Evolutionary conservation across 2,113 vertebrate species (phyloP), one percentile per base, ranked within the genome.

Genomic region (Phyllopteryx taeniolatus): DNA sequence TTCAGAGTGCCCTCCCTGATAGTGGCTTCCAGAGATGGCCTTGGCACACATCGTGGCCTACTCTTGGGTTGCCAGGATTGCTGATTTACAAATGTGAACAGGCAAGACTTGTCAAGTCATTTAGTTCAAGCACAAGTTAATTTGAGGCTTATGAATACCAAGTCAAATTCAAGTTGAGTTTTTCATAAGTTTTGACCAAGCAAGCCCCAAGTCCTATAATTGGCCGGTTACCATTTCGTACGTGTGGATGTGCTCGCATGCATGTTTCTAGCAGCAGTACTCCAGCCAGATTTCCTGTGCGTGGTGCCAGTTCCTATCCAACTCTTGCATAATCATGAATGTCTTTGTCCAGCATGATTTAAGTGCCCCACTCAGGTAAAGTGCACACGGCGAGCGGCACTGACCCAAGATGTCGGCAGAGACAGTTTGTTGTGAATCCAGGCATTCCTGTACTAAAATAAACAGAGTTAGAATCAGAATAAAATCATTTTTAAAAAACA

Each of bases 311-410:
- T 51, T 67, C 73, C 73, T 51, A 62, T 76, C 82, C 75, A 66
- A 67, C 74, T 88, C 89, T 85, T 92, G 83, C 92, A 92, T 92
- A 91, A 89, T 73, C n/a, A 27, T 27, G 67, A 91, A 90, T 90
- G 90, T 84, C 73, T 85, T 46, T 8, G 8, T 72, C 42, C 53
- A 15, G 46, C 62, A 27, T 74, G 81, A 89, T 39, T 89, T 88
- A 83, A 86, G 44, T 43, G 67, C 53, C 31, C 15, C 70, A 13
- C 61, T 88, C 76, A 87, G 84, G 10, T 59, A 31, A 59, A 33
- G 86, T 83, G 69, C 67, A 72, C 68, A 61, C 68, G 35, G 81
- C 75, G 74, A 72, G 61, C 75, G 78, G 31, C 74, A 66, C 62
- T 85, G 74, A 64, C 54, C 43, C 63, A 56, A 63, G 43, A 5